Conservation (phyloP, 1,140 invertebrate species). For the Sarcophaga peregrina region DNA sequence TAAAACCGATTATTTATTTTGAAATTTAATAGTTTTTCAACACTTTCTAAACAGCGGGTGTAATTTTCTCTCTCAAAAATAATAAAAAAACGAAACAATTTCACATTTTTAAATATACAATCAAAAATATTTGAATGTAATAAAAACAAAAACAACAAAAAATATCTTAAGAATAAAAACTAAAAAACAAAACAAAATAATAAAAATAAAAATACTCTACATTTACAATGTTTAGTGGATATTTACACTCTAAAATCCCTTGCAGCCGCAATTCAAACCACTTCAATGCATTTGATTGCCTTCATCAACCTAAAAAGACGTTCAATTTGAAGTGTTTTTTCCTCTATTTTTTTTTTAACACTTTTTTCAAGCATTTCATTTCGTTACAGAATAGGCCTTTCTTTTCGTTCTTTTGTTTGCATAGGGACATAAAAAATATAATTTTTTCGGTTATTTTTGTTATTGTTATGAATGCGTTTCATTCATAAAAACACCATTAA, state of each 20-base stretch:
- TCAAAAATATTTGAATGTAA: neutral
- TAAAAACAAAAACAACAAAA: neutral
- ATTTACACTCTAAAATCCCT: too few relatives aligned
- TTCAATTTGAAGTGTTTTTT: neutral
- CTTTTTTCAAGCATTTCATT: neutral
- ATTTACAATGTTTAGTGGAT: neutral
- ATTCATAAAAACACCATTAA: neutral
- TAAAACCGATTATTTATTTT: constrained; percentile 11
- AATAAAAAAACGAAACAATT: neutral
- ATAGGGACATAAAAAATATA: neutral
- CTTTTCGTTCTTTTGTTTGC: neutral
- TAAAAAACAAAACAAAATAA: neutral
- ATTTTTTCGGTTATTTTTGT: neutral
- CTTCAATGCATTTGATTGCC: neutral
- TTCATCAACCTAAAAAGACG: neutral
- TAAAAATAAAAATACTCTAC: neutral
- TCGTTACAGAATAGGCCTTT: too few relatives aligned
- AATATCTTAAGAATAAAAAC: neutral
- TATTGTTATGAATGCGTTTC: neutral
- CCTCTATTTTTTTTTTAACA: neutral
- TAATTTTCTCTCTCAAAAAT: neutral
- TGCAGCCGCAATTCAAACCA: neutral
- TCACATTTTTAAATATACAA: neutral
- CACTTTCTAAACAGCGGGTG: constrained; percentile 12
- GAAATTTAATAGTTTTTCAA: constrained; percentile 16